Evolutionary conservation across 23 tunicate species (phyloP).

Genomic region (Trididemnum nubilum): DNA sequence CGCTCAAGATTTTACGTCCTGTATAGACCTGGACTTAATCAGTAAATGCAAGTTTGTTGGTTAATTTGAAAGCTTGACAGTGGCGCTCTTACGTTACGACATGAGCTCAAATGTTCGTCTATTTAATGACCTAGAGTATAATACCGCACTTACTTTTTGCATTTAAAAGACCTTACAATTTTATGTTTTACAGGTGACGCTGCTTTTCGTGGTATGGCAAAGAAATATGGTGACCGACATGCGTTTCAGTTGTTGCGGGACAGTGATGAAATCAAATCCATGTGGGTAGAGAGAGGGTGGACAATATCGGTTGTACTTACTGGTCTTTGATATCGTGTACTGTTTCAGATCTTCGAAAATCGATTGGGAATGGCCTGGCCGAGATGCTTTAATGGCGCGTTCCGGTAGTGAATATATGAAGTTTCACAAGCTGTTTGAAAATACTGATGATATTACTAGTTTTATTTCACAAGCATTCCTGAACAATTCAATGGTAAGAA

Average conservation of each 20-base stretch:
- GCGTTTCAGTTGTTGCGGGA: constrained; percentile 13
- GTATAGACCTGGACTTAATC: no score
- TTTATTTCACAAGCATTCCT: background rate
- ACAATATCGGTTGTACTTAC: background rate
- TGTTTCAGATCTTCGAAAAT: constrained; percentile 3
- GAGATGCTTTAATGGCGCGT: constrained; percentile 7
- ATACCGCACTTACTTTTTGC: no score
- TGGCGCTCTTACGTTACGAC: no score
- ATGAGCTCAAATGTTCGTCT: no score
- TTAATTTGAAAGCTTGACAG: no score
- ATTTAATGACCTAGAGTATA: no score
- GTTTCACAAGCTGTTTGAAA: background rate
- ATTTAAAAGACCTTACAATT: no score
- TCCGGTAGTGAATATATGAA: background rate
- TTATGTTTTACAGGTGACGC: constrained; percentile 25
- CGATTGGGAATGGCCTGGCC: background rate
- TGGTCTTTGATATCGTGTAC: background rate
- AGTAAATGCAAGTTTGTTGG: no score
- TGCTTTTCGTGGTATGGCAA: constrained; percentile 1
- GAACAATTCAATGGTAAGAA: background rate
- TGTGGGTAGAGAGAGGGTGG: background rate
- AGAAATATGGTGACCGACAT: background rate
- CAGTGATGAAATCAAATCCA: background rate
- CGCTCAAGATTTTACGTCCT: no score
- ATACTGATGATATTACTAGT: background rate